Evolutionary conservation across 2,797 vertebrate species (phyloP).

Genomic region (Rhinophrynus dorsalis): DNA sequence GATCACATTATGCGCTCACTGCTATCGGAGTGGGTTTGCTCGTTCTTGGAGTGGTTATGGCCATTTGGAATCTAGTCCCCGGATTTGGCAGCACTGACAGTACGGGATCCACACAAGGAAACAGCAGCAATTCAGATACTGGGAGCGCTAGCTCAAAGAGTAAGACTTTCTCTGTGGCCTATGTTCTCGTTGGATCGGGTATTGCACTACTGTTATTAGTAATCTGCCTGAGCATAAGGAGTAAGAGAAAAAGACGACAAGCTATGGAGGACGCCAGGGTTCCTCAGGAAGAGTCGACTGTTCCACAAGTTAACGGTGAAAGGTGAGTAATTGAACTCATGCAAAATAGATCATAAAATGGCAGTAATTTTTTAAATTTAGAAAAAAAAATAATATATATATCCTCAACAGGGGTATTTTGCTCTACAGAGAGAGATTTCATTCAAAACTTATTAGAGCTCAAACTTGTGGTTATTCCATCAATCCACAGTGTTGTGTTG

Average conservation of each 20-base stretch:
- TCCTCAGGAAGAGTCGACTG: neutral
- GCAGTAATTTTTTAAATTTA: no score
- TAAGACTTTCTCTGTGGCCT: conserved; percentile 86
- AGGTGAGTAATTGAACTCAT: conserved; percentile 59
- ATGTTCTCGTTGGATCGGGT: conserved; percentile 84
- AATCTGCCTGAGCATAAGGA: conserved; percentile 81
- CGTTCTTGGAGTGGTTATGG: conserved; percentile 90
- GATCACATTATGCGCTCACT: conserved; percentile 89
- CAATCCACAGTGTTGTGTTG: no score
- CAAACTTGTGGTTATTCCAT: no score
- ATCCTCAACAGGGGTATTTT: neutral
- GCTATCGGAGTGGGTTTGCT: conserved; percentile 90
- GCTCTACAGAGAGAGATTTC: no score
- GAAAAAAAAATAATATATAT: no score
- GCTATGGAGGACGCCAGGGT: conserved; percentile 41
- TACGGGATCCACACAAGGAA: conserved; percentile 26
- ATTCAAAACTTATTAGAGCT: no score
- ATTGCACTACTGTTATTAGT: conserved; percentile 80
- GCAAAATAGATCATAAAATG: no score
- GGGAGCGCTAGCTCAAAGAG: conserved; percentile 56
- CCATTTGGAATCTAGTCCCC: conserved; percentile 90
- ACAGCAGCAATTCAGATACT: conserved; percentile 63
- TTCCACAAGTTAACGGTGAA: conserved; percentile 59
- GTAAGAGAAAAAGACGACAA: conserved; percentile 66
- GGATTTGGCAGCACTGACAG: conserved; percentile 51